Evolutionary conservation across 2,888 invertebrate species (phyloP).

Genomic region (Erpobdella octoculata): DNA sequence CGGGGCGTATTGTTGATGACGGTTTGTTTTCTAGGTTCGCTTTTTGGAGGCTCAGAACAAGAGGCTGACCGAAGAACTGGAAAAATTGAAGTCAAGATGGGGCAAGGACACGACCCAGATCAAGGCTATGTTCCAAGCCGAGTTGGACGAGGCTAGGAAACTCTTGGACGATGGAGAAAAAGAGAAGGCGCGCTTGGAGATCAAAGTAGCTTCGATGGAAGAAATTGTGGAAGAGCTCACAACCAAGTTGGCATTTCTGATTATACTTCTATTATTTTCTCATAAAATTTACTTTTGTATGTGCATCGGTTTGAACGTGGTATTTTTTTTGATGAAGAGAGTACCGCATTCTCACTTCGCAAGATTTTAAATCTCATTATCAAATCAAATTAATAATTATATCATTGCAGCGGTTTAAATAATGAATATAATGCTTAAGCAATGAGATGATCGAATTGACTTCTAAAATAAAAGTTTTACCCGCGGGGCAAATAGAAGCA

Average conservation of each 20-base stretch:
- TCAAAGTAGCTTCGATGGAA: conserved; percentile 51
- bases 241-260: conserved; percentile 2
- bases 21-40: conserved; percentile 40
- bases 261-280: neutral
- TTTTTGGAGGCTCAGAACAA: conserved; percentile 53
- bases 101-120: conserved; percentile 42
- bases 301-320: too few species aligned
- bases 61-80: conserved; percentile 49
- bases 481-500: too few species aligned
- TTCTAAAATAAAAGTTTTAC: too few species aligned
- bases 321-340: too few species aligned
- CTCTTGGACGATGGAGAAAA: conserved; percentile 54
- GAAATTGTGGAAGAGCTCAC: conserved; percentile 51
- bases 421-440: too few species aligned
- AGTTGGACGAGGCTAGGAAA: conserved; percentile 53
- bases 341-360: too few species aligned
- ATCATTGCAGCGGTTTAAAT: too few species aligned
- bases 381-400: too few species aligned
- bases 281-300: too few species aligned
- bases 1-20: neutral
- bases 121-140: conserved; percentile 54
- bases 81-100: conserved; percentile 42
- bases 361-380: too few species aligned
- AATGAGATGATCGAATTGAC: too few species aligned
- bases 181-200: conserved; percentile 54